Evolutionary conservation across 1,140 invertebrate genomes (phyloP).

Genomic region (Heterodera schachtii): DNA sequence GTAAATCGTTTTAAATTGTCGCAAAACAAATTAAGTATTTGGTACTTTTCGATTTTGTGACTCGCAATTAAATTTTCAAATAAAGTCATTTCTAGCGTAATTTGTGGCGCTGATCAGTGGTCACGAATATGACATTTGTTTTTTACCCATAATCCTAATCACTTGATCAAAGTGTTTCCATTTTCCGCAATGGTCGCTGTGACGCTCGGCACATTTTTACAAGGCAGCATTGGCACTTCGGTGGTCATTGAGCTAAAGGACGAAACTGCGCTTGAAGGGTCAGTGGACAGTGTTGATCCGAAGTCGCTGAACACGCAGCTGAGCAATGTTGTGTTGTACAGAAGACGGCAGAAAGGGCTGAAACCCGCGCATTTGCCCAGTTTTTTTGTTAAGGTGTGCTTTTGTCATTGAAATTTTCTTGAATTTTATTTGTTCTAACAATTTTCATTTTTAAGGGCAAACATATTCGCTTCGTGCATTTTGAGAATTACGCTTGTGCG

Average conservation of each 20-base stretch:
- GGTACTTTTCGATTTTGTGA: no score
- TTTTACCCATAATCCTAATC: no score
- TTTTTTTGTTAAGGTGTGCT: slow-evolving; percentile 23
- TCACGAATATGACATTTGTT: no score
- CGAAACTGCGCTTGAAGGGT: slow-evolving; percentile 35
- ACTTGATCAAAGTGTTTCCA: no score
- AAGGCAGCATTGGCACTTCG: slow-evolving; percentile 10
- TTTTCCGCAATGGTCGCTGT: slow-evolving; percentile 2
- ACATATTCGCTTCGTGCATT: slow-evolving; percentile 33
- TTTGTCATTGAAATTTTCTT: background rate
- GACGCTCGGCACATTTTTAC: slow-evolving; percentile 34
- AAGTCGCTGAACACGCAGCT: slow-evolving; percentile 26
- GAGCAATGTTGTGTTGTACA: slow-evolving; percentile 22
- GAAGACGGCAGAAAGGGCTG: slow-evolving; percentile 13
- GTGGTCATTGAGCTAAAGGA: slow-evolving; percentile 43
- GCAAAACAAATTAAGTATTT: no score
- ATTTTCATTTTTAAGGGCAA: slow-evolving; percentile 1
- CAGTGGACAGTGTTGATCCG: slow-evolving; percentile 8
- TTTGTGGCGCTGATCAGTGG: no score
- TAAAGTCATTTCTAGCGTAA: no score
- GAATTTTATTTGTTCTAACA: background rate
- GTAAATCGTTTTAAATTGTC: no score
- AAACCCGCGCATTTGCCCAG: slow-evolving; percentile 8
- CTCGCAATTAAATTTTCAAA: no score
- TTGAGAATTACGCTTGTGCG: slow-evolving; percentile 13